Conservation (phyloP, 2,797 vertebrate genomes). For the Xenentodon cancila region DNA sequence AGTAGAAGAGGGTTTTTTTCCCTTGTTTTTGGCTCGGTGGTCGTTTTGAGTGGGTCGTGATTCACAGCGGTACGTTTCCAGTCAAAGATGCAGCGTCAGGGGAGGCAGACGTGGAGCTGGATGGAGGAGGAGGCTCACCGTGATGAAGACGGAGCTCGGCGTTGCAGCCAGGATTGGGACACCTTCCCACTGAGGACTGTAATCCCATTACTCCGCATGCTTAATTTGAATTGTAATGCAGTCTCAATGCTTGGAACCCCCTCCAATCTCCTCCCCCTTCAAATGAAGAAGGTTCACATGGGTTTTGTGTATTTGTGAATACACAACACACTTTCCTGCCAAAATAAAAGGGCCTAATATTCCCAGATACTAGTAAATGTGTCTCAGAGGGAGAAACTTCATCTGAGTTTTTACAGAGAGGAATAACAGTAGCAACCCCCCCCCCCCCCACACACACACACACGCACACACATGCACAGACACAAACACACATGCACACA, state of each 20-base stretch:
- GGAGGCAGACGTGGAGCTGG: slow-evolving; percentile 6
- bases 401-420: too few species aligned
- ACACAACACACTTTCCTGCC: slow-evolving; percentile 7
- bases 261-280: slow-evolving; percentile 37
- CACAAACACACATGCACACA: slow-evolving; percentile 58
- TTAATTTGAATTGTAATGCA: slow-evolving; percentile 85
- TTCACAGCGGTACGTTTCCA: slow-evolving; percentile 48
- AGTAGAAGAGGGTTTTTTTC: too few species aligned
- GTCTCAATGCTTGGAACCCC: slow-evolving; percentile 80
- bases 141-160: slow-evolving; percentile 17
- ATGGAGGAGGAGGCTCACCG: slow-evolving; percentile 6
- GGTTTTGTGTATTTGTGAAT: slow-evolving; percentile 6
- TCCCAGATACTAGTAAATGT: too few species aligned
- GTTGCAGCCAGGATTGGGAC: slow-evolving; percentile 22
- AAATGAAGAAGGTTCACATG: background rate
- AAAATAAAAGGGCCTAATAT: too few species aligned
- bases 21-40: slow-evolving; percentile 23
- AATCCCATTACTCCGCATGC: slow-evolving; percentile 76
- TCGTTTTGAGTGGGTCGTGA: slow-evolving; percentile 32
- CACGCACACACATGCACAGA: slow-evolving; percentile 58
- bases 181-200: slow-evolving; percentile 66
- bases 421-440: background rate
- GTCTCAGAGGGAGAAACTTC: too few species aligned
- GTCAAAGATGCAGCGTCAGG: background rate
- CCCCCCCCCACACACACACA: slow-evolving; percentile 42